phyloP scores from a whole-genome alignment of 1,140 invertebrate genomes.

The Ridgeia piscesae region DNA sequence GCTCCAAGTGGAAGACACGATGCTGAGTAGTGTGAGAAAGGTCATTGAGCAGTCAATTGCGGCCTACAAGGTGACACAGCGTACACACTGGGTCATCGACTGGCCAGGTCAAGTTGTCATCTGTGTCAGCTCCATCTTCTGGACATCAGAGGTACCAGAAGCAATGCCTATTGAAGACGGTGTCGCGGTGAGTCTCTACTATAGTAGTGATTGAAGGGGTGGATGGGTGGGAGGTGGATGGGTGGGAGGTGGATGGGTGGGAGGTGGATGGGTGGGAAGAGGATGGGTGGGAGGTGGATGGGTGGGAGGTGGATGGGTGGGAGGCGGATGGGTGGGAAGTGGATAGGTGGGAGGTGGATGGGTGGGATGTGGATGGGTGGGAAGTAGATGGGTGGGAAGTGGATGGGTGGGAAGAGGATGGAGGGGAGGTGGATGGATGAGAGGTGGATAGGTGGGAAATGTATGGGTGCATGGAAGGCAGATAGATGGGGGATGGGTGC shows the following conservation, averaged over 20 bases:
- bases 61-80: slow-evolving; percentile 46
- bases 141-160: slow-evolving; percentile 54
- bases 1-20: slow-evolving; percentile 58
- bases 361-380: slow-evolving; percentile 27
- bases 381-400: no score
- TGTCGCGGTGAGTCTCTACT: slow-evolving; percentile 41
- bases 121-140: slow-evolving; percentile 53
- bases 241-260: background rate
- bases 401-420: no score
- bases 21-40: slow-evolving; percentile 56
- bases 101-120: slow-evolving; percentile 59
- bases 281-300: no score
- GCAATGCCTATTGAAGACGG: slow-evolving; percentile 48
- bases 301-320: no score
- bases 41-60: slow-evolving; percentile 51
- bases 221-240: slow-evolving; percentile 16
- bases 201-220: slow-evolving; percentile 24
- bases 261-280: no score
- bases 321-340: no score
- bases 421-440: no score
- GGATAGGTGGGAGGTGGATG: slow-evolving; percentile 29
- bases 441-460: no score
- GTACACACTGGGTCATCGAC: slow-evolving; percentile 57
- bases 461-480: no score
- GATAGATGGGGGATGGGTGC: background rate